Percentiles rank a stretch among this genome's conserved stretches.
Conservation (phyloP, 2,113 vertebrate genomes). For the Alaudala cheleensis region DNA sequence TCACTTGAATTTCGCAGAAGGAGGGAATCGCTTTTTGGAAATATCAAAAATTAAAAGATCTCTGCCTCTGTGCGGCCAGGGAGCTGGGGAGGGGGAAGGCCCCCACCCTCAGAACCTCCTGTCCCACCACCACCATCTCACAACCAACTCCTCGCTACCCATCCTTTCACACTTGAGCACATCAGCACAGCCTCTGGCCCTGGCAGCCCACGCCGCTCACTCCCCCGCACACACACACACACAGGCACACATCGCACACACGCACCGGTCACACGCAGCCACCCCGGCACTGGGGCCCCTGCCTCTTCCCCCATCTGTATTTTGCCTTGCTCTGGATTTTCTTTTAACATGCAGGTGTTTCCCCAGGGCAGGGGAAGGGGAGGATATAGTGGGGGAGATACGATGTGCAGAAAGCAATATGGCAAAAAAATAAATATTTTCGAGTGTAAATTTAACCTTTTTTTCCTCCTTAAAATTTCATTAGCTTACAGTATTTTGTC, state of each 20-base stretch:
- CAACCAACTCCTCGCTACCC: neutral
- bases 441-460: conserved; percentile 83
- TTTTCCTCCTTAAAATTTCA: conserved; percentile 74
- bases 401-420: conserved; percentile 75
- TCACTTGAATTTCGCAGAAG: conserved; percentile 68
- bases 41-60: conserved; percentile 21
- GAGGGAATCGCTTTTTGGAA: conserved; percentile 59
- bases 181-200: neutral
- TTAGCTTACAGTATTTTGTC: conserved; percentile 88
- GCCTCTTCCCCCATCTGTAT: conserved; percentile 4
- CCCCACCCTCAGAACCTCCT: neutral
- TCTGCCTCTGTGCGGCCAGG: neutral
- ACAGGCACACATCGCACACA: conserved; percentile 5
- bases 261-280: neutral
- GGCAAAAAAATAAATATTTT: conserved; percentile 88
- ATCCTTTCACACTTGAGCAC: neutral
- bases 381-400: conserved; percentile 57
- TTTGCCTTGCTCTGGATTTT: conserved; percentile 16
- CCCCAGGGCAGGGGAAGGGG: neutral
- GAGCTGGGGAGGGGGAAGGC: neutral
- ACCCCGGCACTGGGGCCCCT: neutral
- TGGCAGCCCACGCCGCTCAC: neutral
- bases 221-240: neutral
- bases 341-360: conserved; percentile 34
- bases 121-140: neutral